These are phyloP conservation scores for Hephaestus fuliginosus DNA, from an alignment of 2,797 vertebrate species.

Conservation along the genomic window DNA sequence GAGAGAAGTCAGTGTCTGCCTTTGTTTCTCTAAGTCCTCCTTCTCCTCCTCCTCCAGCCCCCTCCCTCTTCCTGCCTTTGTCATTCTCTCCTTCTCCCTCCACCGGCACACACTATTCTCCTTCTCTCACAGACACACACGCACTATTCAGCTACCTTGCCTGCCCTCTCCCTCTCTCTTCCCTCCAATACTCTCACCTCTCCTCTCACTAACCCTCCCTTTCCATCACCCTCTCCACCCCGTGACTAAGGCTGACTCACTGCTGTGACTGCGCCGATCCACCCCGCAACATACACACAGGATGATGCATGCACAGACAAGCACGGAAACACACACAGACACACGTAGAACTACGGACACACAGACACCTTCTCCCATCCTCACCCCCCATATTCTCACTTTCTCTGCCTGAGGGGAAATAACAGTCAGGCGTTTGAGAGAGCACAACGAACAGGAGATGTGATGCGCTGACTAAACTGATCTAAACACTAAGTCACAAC, in stretches of 20 bases:
- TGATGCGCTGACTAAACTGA: conserved; percentile 35
- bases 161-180: conserved; percentile 50
- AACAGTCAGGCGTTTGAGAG: conserved; percentile 55
- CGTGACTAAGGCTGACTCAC: conserved; percentile 81
- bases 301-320: conserved; percentile 42
- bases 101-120: conserved; percentile 33
- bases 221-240: conserved; percentile 70
- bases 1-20: conserved; percentile 78
- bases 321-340: conserved; percentile 14
- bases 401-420: conserved; percentile 56
- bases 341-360: background rate
- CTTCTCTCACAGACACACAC: conserved; percentile 30
- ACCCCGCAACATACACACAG: conserved; percentile 33
- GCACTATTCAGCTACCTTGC: conserved; percentile 51
- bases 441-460: conserved; percentile 37
- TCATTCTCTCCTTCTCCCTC: conserved; percentile 37
- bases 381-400: conserved; percentile 56
- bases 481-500: conserved; percentile 32
- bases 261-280: conserved; percentile 71
- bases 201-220: conserved; percentile 62
- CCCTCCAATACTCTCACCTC: conserved; percentile 65
- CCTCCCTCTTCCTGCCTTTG: conserved; percentile 29
- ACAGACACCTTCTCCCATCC: conserved; percentile 32
- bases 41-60: conserved; percentile 44
- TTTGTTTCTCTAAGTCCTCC: conserved; percentile 61